Evolutionary conservation across 2,888 invertebrate genomes (phyloP), one percentile per base, ranked within the genome.

Genomic region (Cantharis flavilabris): DNA sequence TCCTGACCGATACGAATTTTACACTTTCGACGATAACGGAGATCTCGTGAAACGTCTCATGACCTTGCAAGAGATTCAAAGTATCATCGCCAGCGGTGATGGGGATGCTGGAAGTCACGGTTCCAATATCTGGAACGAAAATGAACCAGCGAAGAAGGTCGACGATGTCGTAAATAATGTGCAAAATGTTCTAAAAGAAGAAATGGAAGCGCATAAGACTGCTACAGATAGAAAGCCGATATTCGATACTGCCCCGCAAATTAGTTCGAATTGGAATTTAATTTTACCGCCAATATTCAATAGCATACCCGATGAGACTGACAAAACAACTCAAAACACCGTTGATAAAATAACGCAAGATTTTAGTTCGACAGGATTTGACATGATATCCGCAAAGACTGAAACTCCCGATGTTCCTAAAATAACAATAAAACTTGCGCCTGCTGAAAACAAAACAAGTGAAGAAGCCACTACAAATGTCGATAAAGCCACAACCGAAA

Each of bases 1-100:
- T 81, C 96, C 96, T 1, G 96, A 96, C 85, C 91, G 94, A 85
- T 96, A 96, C 86, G 96, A 96, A 85, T 96, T 96, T 87, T 96
- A 95, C 86, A 96, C 96, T 0, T 95, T 96, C 84, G 94, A 96
- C 84, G 95, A 95, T 84, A 93, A 93, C 75, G 96, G 96, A 13
- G 95, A 96, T 84, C 90, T 96, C 20, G 93, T 96, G 0, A 95
- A 95, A 84, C 91, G 94, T 77, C 90, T 96, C 33, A 96, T 96
- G 96, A 95, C 96, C 9, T 89, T 95, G 83, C 92, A 94, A 84
- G 95, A 96, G 88, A 96, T 96, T 80, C 95, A 95, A 86, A 93
- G 94, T 64, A 94, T 96, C 77, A 95, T 96, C 33, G 96, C 96
- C 0, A 94, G 93, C 49, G 95, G 95, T 0, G 95, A 95, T 85